Percentiles rank a stretch among this genome's conserved stretches.
These are phyloP conservation scores for Dynastes hyllus DNA, from an alignment of 2,888 invertebrate genomes.

Conservation along the genomic window DNA sequence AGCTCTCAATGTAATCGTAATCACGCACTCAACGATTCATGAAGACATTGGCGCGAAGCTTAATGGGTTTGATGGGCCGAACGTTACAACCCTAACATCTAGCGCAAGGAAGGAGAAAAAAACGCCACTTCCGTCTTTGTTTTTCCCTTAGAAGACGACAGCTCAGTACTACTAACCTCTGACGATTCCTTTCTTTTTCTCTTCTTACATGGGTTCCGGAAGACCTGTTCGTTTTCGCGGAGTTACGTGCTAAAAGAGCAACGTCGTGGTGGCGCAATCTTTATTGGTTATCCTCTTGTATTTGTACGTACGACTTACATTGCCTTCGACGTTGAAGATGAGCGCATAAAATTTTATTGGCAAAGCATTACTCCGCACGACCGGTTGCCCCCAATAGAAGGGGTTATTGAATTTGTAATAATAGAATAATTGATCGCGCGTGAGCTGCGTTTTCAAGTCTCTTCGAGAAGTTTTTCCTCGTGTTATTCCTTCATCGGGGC, in stretches of 20 bases:
- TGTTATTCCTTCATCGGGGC: neutral
- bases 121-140: slow-evolving; percentile 47
- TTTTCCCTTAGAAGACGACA: slow-evolving; percentile 49
- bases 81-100: slow-evolving; percentile 55
- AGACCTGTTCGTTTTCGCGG: slow-evolving; percentile 52
- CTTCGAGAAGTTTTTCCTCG: neutral
- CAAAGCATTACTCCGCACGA: slow-evolving; percentile 66
- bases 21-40: slow-evolving; percentile 59
- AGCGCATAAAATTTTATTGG: slow-evolving; percentile 68
- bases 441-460: neutral
- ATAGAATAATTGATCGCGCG: slow-evolving; percentile 65
- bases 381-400: slow-evolving; percentile 61
- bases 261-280: slow-evolving; percentile 56
- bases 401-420: slow-evolving; percentile 67
- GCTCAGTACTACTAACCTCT: neutral
- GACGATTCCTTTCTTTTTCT: slow-evolving; percentile 54
- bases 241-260: slow-evolving; percentile 64
- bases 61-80: slow-evolving; percentile 62
- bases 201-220: slow-evolving; percentile 61
- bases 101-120: slow-evolving; percentile 55
- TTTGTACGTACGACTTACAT: slow-evolving; percentile 16
- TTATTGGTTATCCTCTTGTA: slow-evolving; percentile 64
- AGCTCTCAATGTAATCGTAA: slow-evolving; percentile 59
- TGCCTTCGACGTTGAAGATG: slow-evolving; percentile 39
- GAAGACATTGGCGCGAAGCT: slow-evolving; percentile 58